A percentile compares a stretch with the other conserved stretches of the same genome.
Conservation (phyloP, 2,113 vertebrate species). For the Gila orcuttii region DNA sequence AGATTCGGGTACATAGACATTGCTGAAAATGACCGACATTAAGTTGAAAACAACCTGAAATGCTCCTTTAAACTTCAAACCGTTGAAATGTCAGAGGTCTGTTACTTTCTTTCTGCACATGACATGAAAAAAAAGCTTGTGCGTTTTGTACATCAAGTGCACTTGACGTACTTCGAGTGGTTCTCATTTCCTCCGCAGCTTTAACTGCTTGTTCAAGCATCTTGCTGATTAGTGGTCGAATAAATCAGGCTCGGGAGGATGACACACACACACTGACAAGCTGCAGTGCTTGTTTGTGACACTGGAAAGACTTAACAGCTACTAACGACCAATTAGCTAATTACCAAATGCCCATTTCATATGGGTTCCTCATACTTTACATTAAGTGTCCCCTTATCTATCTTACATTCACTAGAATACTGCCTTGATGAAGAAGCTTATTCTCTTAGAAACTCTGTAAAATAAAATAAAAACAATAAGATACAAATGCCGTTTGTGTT, state of each 20-base stretch:
- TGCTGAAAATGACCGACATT: not conserved
- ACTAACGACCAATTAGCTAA: conserved; percentile 75
- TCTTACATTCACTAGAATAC: not conserved
- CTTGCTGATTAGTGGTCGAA: conserved; percentile 53
- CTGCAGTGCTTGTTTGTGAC: conserved; percentile 72
- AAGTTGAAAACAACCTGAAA: not conserved
- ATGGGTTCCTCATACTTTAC: conserved; percentile 24
- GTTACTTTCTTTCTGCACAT: not conserved
- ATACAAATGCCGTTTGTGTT: conserved; percentile 73
- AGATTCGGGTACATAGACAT: not conserved
- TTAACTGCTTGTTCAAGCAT: conserved; percentile 73
- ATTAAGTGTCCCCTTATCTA: not conserved
- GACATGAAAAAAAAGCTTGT: conserved; percentile 20
- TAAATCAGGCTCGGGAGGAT: conserved; percentile 74
- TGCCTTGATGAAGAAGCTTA: not conserved
- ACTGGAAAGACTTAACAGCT: conserved; percentile 43
- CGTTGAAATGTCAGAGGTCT: not conserved
- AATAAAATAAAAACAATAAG: not conserved
- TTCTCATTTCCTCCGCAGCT: conserved; percentile 71
- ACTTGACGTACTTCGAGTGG: conserved; percentile 68
- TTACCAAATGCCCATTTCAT: conserved; percentile 73
- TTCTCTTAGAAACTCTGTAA: not conserved
- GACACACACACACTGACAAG: conserved; percentile 73
- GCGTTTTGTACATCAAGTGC: conserved; percentile 58
- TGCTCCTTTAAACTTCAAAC: not conserved